Conservation (phyloP, 2,113 vertebrate species). For the Cariama cristata region DNA sequence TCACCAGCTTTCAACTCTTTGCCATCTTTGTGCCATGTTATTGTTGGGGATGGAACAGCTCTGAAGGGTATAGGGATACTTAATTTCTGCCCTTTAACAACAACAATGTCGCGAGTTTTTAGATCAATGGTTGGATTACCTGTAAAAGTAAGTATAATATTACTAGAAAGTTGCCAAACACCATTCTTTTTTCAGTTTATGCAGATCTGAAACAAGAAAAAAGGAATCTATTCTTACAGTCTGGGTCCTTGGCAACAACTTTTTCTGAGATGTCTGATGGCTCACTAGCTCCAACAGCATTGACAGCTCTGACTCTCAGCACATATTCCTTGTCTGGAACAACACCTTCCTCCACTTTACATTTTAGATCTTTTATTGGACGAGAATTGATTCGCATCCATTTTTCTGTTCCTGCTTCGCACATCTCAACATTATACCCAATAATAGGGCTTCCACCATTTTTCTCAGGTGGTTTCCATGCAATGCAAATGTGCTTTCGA, state of each 20-base stretch:
- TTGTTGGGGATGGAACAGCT: constrained; percentile 90
- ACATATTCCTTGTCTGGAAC: constrained; percentile 96
- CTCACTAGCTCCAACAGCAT: constrained; percentile 91
- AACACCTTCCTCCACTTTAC: constrained; percentile 91
- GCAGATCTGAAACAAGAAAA: neutral
- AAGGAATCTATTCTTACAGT: constrained; percentile 85
- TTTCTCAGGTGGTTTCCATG: constrained; percentile 93
- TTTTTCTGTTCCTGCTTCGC: constrained; percentile 94
- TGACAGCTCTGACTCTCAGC: constrained; percentile 93
- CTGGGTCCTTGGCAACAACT: constrained; percentile 93
- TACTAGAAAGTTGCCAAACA: neutral
- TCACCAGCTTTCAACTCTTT: constrained; percentile 88
- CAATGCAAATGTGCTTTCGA: constrained; percentile 91
- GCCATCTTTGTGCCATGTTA: constrained; percentile 92
- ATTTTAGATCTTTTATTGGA: constrained; percentile 92
- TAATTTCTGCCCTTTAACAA: constrained; percentile 94
- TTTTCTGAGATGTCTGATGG: constrained; percentile 95
- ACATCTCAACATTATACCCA: constrained; percentile 95
- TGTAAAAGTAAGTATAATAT: constrained; percentile 63
- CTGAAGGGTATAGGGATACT: constrained; percentile 89
- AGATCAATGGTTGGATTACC: constrained; percentile 91
- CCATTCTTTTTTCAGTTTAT: neutral
- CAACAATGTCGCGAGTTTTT: constrained; percentile 86
- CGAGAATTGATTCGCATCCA: constrained; percentile 95
- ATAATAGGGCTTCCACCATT: constrained; percentile 92